Base-by-base conservation (phyloP, 2,888 invertebrate genomes). In the Acleris emargana region DNA sequence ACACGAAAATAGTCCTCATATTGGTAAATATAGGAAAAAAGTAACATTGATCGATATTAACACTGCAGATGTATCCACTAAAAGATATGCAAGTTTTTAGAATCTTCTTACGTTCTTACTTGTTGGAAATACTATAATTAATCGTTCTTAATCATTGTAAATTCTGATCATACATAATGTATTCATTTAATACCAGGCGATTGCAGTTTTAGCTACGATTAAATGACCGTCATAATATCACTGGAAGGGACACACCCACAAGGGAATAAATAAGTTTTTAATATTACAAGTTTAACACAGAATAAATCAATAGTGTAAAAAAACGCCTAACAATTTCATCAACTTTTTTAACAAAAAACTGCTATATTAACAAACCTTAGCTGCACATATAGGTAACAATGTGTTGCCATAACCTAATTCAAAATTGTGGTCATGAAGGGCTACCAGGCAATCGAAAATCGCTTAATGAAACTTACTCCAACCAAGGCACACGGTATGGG, bases 331-430 rank as follows among this genome's bases (percentile, higher is more conserved):
- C 9, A 32, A 32, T 32, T 32, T 32, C 32, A 32, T 9, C 9
- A 9, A 54, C 25, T 58, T 4, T 28, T 47, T 53, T 28, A 58
- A 58, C 38, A 47, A 49, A 32, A 43, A 50, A n/a, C 22, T 5
- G 16, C 32, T 53, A 47, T 54, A 38, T 49, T 17, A 52, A 58
- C 52, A 51, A 50, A 57, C 62, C 28, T 32, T 16, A 16, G 42
- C 42, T 54, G 38, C 42, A 54, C 42, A 20, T 54, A 42, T 42
- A 42, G 18, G 11, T 13, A 16, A 42, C 42, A 53, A 32, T 13
- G 45, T 20, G 42, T 16, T 54, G 16, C 54, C 42, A 54, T 42
- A 42, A 54, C 7, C 20, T 42, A 18, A 18, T 54, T 25, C 32
- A 32, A 38, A 3, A 13, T 17, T 53, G 18, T 20, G 18, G 54